Conservation (phyloP, 2,888 invertebrate genomes). For the Acrobasis suavella region DNA sequence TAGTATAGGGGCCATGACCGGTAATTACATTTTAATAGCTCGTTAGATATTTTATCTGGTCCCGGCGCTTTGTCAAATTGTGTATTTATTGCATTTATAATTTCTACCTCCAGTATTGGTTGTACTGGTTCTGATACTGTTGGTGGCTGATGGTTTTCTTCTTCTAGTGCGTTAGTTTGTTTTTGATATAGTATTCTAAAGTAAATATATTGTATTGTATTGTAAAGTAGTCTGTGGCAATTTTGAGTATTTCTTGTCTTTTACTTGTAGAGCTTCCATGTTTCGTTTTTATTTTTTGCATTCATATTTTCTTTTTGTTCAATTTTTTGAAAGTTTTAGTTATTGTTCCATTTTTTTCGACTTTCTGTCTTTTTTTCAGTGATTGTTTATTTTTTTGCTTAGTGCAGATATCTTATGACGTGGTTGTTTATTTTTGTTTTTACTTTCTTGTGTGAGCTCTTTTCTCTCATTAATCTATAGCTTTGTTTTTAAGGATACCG, state of each 20-base stretch:
- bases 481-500: no score
- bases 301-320: slow-evolving; percentile 29
- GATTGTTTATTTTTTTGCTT: slow-evolving; percentile 34
- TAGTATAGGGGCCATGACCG: slow-evolving; percentile 31
- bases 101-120: slow-evolving; percentile 36
- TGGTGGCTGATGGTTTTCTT: slow-evolving; percentile 13
- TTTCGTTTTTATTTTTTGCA: slow-evolving; percentile 31
- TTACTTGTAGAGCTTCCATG: slow-evolving; percentile 20
- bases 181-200: no score
- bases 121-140: slow-evolving; percentile 24
- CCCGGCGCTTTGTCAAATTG: slow-evolving; percentile 36
- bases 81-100: slow-evolving; percentile 33
- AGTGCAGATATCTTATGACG: slow-evolving; percentile 29
- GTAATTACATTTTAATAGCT: no score
- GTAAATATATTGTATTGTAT: no score
- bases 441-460: slow-evolving; percentile 15
- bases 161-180: slow-evolving; percentile 28
- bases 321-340: neutral
- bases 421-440: slow-evolving; percentile 26
- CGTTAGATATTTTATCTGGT: no score
- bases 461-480: no score
- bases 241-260: slow-evolving; percentile 32
- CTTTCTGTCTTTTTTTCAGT: neutral
- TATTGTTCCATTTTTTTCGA: neutral
- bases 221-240: slow-evolving; percentile 35